Evolutionary conservation across 2,888 invertebrate species (phyloP).

Genomic region (Eumerus sabulonum): DNA sequence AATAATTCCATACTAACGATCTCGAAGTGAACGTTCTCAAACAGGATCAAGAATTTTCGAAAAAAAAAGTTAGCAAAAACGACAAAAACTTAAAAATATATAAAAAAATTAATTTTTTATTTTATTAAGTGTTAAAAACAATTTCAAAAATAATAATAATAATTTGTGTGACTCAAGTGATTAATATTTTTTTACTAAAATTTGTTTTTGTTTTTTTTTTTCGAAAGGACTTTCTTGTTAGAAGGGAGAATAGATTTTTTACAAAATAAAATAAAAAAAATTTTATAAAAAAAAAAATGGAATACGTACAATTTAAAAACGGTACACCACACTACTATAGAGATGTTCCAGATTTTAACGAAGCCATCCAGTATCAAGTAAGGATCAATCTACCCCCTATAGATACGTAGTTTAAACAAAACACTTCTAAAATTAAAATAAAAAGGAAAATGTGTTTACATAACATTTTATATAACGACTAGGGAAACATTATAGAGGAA

Average conservation of each 20-base stretch:
- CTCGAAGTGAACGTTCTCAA: constrained; percentile 71
- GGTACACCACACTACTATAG: constrained; percentile 79
- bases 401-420: not conserved
- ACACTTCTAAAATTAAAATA: not conserved
- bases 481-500: constrained; percentile 38
- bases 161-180: constrained; percentile 31
- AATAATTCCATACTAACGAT: constrained; percentile 72
- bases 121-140: constrained; percentile 42
- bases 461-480: constrained; percentile 62
- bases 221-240: constrained; percentile 58
- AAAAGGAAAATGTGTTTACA: constrained; percentile 52
- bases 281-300: constrained; percentile 74
- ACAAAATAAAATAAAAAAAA: constrained; percentile 60
- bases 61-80: constrained; percentile 60
- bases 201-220: too few species aligned
- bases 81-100: constrained; percentile 63
- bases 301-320: constrained; percentile 79
- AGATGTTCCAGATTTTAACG: constrained; percentile 77
- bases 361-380: constrained; percentile 79
- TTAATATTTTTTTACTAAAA: constrained; percentile 26
- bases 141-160: constrained; percentile 27
- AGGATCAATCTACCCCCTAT: constrained; percentile 69
- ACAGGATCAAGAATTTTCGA: constrained; percentile 62
- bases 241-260: constrained; percentile 5
- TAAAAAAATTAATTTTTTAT: constrained; percentile 61